phyloP scores from a whole-genome alignment of 2,113 vertebrate species.

The Pampusana beccarii region DNA sequence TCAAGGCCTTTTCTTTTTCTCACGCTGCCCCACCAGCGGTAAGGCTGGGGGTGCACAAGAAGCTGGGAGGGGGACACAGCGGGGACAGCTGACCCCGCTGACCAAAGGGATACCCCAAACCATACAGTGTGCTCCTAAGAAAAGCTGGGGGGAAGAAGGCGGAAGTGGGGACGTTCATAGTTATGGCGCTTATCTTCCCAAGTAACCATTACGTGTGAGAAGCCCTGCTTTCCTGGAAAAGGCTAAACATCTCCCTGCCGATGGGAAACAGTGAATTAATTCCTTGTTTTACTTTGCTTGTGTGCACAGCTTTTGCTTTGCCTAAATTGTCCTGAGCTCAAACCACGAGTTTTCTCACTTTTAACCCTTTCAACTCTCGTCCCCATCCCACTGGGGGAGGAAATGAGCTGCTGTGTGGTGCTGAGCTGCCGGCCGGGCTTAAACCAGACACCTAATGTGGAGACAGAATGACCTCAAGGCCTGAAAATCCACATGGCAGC shows the following conservation, averaged over 20 bases:
- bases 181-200: neutral
- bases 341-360: neutral
- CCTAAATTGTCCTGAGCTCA: neutral
- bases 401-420: neutral
- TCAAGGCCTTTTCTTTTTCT: too few species aligned
- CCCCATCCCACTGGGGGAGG: neutral
- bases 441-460: neutral
- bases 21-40: accelerated
- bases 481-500: neutral
- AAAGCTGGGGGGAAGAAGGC: too few species aligned
- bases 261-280: accelerated
- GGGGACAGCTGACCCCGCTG: neutral
- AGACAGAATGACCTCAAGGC: neutral
- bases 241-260: accelerated
- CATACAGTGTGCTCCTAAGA: too few species aligned
- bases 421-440: neutral
- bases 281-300: too few species aligned
- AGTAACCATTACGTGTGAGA: accelerated
- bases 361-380: neutral
- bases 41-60: neutral
- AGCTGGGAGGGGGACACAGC: neutral
- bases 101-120: too few species aligned
- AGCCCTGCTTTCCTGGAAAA: neutral
- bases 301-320: too few species aligned
- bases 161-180: too few species aligned